phyloP scores from a whole-genome alignment of 2,113 vertebrate species.

The Cyanistes caeruleus region DNA sequence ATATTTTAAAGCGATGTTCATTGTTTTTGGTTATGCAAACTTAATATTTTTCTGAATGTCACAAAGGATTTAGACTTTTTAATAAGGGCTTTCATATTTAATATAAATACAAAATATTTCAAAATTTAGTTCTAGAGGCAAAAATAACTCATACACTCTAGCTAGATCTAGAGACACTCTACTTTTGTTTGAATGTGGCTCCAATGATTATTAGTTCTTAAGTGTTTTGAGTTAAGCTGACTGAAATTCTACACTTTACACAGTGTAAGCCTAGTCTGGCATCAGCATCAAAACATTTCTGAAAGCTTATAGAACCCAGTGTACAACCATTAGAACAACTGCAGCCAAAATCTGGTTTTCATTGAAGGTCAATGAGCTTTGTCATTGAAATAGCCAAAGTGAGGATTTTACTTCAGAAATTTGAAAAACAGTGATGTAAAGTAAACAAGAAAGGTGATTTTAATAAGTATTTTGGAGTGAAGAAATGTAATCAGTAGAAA shows the following conservation, averaged over 20 bases:
- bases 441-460: neutral
- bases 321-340: neutral
- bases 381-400: neutral
- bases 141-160: neutral
- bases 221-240: neutral
- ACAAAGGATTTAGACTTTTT: neutral
- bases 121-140: neutral
- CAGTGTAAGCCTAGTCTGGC: neutral
- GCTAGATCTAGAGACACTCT: neutral
- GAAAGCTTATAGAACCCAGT: neutral
- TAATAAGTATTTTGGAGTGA: neutral
- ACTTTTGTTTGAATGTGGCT: neutral
- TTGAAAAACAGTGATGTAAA: neutral
- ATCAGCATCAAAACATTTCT: neutral
- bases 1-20: constrained; percentile 11
- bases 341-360: neutral
- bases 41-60: constrained; percentile 34
- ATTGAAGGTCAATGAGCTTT: neutral
- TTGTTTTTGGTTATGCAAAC: constrained; percentile 63
- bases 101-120: neutral
- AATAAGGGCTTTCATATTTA: neutral
- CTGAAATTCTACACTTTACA: neutral
- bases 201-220: neutral
- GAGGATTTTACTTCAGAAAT: neutral
- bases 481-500: neutral